These are phyloP conservation scores for Zeuzera pyrina DNA, from an alignment of 2,888 invertebrate genomes.

Conservation along the genomic window DNA sequence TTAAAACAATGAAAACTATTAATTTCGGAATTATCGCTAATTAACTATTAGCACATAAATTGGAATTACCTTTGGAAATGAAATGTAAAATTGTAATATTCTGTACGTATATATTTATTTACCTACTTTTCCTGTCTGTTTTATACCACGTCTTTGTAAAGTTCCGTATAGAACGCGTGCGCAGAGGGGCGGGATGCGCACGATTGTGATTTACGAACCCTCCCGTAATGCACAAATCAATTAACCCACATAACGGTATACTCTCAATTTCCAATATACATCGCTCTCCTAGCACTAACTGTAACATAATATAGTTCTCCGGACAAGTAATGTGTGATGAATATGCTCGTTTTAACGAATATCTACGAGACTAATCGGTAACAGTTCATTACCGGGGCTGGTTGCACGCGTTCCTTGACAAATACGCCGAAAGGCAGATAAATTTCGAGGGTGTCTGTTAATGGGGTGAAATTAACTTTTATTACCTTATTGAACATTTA, in stretches of 20 bases:
- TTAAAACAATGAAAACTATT: no score
- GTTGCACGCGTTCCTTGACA: conserved; percentile 18
- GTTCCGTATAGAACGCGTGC: conserved; percentile 23
- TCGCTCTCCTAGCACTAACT: no score
- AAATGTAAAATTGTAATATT: no score
- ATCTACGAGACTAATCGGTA: conserved; percentile 5
- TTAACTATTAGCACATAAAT: no score
- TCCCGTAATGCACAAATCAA: conserved; percentile 29
- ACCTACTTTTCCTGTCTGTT: neutral
- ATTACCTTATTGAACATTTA: conserved; percentile 30
- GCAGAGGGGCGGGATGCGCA: conserved; percentile 33
- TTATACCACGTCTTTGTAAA: conserved; percentile 22
- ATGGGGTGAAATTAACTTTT: conserved; percentile 42
- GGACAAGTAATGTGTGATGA: no score
- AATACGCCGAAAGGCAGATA: conserved; percentile 30
- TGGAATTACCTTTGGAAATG: no score
- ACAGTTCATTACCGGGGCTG: conserved; percentile 7
- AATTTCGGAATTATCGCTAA: no score
- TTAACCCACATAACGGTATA: no score
- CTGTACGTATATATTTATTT: no score
- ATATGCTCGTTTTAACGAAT: no score
- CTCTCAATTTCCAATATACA: no score
- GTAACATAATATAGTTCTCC: no score
- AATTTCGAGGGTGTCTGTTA: conserved; percentile 37
- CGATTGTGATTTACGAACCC: conserved; percentile 40